phyloP scores from a whole-genome alignment of 2,888 invertebrate genomes.

The Andrena marginata region DNA sequence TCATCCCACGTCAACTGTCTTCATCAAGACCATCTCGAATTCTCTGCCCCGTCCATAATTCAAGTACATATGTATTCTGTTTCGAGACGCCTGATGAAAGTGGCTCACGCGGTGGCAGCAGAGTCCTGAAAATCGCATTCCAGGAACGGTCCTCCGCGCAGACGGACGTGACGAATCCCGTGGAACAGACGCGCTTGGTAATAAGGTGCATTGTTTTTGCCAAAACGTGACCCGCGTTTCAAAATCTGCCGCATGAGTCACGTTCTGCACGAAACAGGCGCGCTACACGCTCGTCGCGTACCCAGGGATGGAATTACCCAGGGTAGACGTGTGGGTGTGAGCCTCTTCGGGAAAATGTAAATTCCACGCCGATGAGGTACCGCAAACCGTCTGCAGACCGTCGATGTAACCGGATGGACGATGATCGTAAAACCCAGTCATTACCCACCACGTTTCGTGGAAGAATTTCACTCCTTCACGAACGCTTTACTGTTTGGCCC shows the following conservation, averaged over 20 bases:
- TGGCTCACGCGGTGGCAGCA: not conserved
- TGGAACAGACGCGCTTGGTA: slow-evolving; percentile 54
- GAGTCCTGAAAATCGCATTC: slow-evolving; percentile 19
- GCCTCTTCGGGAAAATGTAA: slow-evolving; percentile 62
- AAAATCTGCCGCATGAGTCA: slow-evolving; percentile 73
- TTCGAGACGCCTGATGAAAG: not conserved
- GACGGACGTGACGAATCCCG: slow-evolving; percentile 44
- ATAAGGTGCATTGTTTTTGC: slow-evolving; percentile 76
- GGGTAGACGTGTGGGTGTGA: slow-evolving; percentile 52
- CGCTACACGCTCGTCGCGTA: slow-evolving; percentile 54
- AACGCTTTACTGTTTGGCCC: not conserved
- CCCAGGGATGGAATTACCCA: slow-evolving; percentile 69
- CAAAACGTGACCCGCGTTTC: slow-evolving; percentile 75
- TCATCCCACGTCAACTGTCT: too few relatives aligned
- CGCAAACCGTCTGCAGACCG: slow-evolving; percentile 48
- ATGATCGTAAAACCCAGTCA: slow-evolving; percentile 37
- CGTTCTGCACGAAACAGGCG: slow-evolving; percentile 53
- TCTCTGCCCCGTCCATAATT: too few relatives aligned
- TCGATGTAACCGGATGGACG: slow-evolving; percentile 52
- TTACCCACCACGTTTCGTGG: slow-evolving; percentile 30
- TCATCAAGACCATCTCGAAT: too few relatives aligned
- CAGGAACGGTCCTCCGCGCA: slow-evolving; percentile 1
- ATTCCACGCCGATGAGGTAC: slow-evolving; percentile 66
- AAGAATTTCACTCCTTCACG: slow-evolving; percentile 19
- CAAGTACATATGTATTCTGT: not conserved